These are phyloP conservation scores for Cyrtodaria siliqua DNA, from an alignment of 2,888 invertebrate genomes.

Conservation along the genomic window DNA sequence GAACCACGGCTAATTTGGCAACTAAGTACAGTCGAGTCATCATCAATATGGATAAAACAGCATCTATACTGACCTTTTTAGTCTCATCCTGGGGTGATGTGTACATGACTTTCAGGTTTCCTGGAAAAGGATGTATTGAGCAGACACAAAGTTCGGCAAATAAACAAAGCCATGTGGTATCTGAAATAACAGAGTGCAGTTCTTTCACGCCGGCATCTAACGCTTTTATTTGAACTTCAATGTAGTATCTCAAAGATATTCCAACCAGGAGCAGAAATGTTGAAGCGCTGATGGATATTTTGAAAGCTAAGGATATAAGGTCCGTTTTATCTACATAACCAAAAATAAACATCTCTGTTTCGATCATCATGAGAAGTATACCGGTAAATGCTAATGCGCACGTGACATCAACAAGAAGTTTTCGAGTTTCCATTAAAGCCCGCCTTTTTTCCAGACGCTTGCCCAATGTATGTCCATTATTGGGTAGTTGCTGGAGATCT, in stretches of 20 bases:
- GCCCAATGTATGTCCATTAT: slow-evolving; percentile 54
- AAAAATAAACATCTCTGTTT: slow-evolving; percentile 76
- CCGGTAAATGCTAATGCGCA: slow-evolving; percentile 72
- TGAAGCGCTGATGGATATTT: slow-evolving; percentile 69
- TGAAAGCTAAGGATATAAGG: slow-evolving; percentile 65
- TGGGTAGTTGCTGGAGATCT: not conserved
- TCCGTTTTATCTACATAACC: slow-evolving; percentile 59
- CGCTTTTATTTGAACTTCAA: slow-evolving; percentile 65
- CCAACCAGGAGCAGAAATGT: slow-evolving; percentile 71
- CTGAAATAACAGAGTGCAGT: slow-evolving; percentile 71
- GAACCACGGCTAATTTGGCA: slow-evolving; percentile 78
- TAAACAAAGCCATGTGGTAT: slow-evolving; percentile 64
- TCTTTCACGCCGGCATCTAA: slow-evolving; percentile 75
- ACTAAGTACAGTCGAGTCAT: slow-evolving; percentile 77
- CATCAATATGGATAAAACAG: slow-evolving; percentile 78
- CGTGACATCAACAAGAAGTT: slow-evolving; percentile 73
- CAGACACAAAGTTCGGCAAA: slow-evolving; percentile 73
- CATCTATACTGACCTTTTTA: slow-evolving; percentile 72
- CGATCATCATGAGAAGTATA: slow-evolving; percentile 76
- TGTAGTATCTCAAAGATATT: slow-evolving; percentile 73
- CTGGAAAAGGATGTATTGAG: slow-evolving; percentile 78
- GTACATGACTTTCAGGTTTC: slow-evolving; percentile 68
- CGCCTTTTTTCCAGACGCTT: slow-evolving; percentile 65
- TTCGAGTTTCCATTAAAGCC: slow-evolving; percentile 54
- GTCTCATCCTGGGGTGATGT: slow-evolving; percentile 59